A percentile compares a stretch with the other conserved stretches of the same genome.
Evolutionary conservation across 92 coral and sea anemone species (phyloP).

Genomic region (Epizoanthus rinbou): DNA sequence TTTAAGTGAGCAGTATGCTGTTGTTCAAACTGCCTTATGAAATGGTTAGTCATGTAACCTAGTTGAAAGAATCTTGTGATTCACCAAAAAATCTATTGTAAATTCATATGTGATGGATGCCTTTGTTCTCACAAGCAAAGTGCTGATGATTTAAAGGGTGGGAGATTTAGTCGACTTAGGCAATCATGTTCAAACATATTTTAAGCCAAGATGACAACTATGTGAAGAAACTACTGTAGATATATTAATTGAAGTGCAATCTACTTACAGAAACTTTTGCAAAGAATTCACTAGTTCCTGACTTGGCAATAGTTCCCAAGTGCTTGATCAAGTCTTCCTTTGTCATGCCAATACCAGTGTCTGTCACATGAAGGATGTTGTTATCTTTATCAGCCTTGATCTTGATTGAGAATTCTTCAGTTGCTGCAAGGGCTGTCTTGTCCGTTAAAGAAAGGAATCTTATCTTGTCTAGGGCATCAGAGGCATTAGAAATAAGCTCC

Average conservation of each 20-base stretch:
- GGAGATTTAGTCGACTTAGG: not conserved
- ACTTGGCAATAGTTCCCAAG: constrained; percentile 97
- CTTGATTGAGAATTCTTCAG: constrained; percentile 92
- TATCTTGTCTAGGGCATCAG: constrained; percentile 99
- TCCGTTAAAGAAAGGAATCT: constrained; percentile 91
- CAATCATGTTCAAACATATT: too few species aligned
- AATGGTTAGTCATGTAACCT: too few species aligned
- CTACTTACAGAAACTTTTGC: constrained; percentile 79
- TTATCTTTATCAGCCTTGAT: constrained; percentile 99
- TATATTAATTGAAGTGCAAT: too few species aligned
- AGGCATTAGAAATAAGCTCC: constrained; percentile 96
- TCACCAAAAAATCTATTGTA: too few species aligned
- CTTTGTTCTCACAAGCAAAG: too few species aligned
- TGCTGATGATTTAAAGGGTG: not conserved
- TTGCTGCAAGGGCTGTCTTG: constrained; percentile 81
- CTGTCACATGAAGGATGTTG: constrained; percentile 96
- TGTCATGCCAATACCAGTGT: constrained; percentile 99
- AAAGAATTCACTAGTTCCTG: constrained; percentile 98
- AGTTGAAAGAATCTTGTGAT: too few species aligned
- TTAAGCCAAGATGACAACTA: too few species aligned
- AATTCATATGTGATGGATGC: too few species aligned
- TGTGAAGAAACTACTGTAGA: too few species aligned
- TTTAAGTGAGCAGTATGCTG: too few species aligned
- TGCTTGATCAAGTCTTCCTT: constrained; percentile 92
- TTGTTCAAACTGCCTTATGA: too few species aligned